Conservation (phyloP, 2,888 invertebrate species). For the Drosophila melanosoma region DNA sequence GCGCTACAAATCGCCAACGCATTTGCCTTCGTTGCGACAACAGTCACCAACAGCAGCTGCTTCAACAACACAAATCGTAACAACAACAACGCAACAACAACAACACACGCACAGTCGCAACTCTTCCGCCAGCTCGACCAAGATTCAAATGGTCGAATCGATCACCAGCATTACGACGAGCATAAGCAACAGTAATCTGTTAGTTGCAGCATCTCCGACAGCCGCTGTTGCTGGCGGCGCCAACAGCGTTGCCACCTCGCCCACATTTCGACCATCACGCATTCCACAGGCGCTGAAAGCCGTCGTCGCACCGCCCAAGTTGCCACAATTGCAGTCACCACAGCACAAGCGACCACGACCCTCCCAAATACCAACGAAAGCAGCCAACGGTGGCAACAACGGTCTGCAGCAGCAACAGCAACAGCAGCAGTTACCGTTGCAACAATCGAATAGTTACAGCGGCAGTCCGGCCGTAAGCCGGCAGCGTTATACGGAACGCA, state of each 20-base stretch:
- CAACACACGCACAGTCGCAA: slow-evolving; percentile 80
- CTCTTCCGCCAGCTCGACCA: slow-evolving; percentile 82
- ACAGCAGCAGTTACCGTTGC: slow-evolving; percentile 62
- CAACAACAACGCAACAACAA: slow-evolving; percentile 47
- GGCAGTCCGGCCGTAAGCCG: slow-evolving; percentile 70
- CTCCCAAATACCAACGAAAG: slow-evolving; percentile 84
- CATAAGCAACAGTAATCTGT: slow-evolving; percentile 48
- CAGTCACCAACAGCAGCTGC: slow-evolving; percentile 56
- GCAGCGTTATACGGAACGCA: slow-evolving; percentile 53
- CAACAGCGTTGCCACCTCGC: slow-evolving; percentile 76
- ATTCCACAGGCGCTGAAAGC: slow-evolving; percentile 86
- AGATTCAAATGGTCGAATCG: slow-evolving; percentile 80
- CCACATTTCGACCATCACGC: slow-evolving; percentile 86
- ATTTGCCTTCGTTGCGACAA: slow-evolving; percentile 79
- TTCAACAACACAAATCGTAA: slow-evolving; percentile 32
- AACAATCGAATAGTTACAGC: slow-evolving; percentile 80
- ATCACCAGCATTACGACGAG: slow-evolving; percentile 64
- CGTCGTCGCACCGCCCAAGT: slow-evolving; percentile 66
- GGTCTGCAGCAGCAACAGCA: slow-evolving; percentile 41
- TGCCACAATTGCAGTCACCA: slow-evolving; percentile 83
- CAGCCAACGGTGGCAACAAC: slow-evolving; percentile 70
- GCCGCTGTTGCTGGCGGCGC: slow-evolving; percentile 41
- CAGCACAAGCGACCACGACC: slow-evolving; percentile 83
- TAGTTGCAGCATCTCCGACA: slow-evolving; percentile 54
- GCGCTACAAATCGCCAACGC: slow-evolving; percentile 81